These are phyloP conservation scores for Macrotrachela quadricornifera DNA, from an alignment of 1,140 invertebrate genomes.

Conservation along the genomic window DNA sequence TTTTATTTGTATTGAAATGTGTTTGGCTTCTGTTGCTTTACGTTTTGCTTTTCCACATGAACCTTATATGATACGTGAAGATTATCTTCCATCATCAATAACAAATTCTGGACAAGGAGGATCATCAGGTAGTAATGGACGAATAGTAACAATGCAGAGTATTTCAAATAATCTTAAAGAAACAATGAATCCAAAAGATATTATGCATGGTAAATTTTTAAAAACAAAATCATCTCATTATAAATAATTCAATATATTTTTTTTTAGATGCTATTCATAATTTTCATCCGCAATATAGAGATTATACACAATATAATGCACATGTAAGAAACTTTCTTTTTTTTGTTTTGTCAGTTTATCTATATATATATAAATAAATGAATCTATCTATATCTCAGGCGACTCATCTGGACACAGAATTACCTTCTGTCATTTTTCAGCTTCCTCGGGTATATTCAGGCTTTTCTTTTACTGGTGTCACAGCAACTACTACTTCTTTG, in stretches of 20 bases:
- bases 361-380: too few species aligned
- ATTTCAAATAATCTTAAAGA: conserved; percentile 96
- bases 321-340: too few species aligned
- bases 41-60: conserved; percentile 71
- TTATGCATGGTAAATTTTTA: conserved; percentile 51
- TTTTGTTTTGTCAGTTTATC: too few species aligned
- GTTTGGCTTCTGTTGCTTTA: conserved; percentile 79
- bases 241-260: too few species aligned
- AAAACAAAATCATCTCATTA: too few species aligned
- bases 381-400: too few species aligned
- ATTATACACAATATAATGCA: too few species aligned
- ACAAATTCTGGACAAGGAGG: background rate
- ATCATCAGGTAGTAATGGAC: conserved; percentile 3
- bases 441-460: too few species aligned
- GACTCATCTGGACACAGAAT: too few species aligned
- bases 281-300: conserved; percentile 90
- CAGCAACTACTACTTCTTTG: too few species aligned
- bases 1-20: conserved; percentile 97
- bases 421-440: too few species aligned
- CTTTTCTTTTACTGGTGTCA: too few species aligned
- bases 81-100: background rate
- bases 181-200: conserved; percentile 99
- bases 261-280: conserved; percentile 82
- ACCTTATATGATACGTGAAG: background rate
- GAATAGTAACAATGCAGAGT: conserved; percentile 83